Conservation (phyloP, 2,888 invertebrate species). For the Ophraella communa region DNA sequence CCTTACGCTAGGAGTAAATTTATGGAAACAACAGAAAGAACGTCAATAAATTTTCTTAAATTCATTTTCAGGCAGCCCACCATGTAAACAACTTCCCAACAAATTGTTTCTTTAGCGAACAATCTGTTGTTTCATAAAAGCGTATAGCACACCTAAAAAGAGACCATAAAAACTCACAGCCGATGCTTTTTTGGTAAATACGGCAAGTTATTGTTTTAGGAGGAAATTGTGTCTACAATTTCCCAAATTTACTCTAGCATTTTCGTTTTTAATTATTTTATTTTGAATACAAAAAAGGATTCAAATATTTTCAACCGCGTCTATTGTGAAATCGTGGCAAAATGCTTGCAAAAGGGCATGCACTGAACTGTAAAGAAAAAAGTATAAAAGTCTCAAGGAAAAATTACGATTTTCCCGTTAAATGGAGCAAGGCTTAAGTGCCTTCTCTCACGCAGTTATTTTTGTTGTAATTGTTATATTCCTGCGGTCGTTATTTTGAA, state of each 20-base stretch:
- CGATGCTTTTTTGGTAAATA: no score
- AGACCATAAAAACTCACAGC: not conserved
- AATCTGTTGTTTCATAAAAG: conserved; percentile 17
- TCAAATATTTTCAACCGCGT: no score
- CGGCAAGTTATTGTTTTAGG: no score
- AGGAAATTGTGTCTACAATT: no score
- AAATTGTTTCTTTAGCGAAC: conserved; percentile 31
- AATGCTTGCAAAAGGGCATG: conserved; percentile 18
- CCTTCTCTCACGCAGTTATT: conserved; percentile 37
- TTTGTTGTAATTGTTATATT: conserved; percentile 39
- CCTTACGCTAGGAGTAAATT: conserved; percentile 16
- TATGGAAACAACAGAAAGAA: conserved; percentile 29
- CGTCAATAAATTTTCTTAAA: conserved; percentile 22
- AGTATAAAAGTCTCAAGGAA: conserved; percentile 10
- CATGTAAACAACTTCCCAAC: conserved; percentile 21
- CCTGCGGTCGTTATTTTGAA: conserved; percentile 3
- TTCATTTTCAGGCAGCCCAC: conserved; percentile 24
- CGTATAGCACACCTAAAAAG: not conserved
- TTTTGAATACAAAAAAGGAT: no score
- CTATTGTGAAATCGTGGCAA: no score
- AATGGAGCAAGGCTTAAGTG: conserved; percentile 39
- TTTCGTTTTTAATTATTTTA: no score
- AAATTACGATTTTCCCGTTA: conserved; percentile 40
- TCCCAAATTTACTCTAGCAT: no score
- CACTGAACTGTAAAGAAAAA: conserved; percentile 14